Percentiles rank a stretch among this genome's conserved stretches.
Evolutionary conservation across 2,888 invertebrate species (phyloP).

Genomic region (Hydraecia micacea): DNA sequence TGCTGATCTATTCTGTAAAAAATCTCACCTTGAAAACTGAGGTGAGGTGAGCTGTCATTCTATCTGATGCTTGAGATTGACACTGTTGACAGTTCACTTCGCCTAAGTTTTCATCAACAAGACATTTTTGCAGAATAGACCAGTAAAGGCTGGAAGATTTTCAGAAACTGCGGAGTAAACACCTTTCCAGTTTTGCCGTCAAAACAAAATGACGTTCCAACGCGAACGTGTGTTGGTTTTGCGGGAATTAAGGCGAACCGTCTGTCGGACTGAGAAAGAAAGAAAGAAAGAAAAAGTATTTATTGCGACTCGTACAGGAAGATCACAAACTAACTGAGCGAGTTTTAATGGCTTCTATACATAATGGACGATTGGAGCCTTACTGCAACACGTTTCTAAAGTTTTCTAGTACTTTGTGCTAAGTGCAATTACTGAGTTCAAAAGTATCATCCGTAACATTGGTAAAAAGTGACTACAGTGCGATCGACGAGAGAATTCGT

Average conservation of each 20-base stretch:
- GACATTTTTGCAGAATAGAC: not conserved
- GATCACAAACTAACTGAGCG: slow-evolving; percentile 10
- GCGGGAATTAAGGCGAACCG: slow-evolving; percentile 24
- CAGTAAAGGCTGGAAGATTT: not conserved
- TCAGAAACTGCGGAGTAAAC: no score
- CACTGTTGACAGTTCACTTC: not conserved
- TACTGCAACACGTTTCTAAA: slow-evolving; percentile 1
- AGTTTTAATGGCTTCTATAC: slow-evolving; percentile 55
- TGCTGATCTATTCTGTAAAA: no score
- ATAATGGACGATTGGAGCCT: slow-evolving; percentile 28
- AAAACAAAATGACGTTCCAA: slow-evolving; percentile 1
- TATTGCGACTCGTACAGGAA: no score
- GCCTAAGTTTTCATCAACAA: not conserved
- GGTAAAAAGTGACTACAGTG: not conserved
- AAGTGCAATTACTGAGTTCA: not conserved
- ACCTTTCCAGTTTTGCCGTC: not conserved
- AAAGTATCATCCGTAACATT: not conserved
- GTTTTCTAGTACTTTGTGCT: not conserved
- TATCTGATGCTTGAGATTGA: not conserved
- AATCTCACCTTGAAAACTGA: no score
- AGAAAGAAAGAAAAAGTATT: no score
- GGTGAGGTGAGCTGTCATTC: no score
- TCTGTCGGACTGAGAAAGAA: not conserved
- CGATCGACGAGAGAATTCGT: no score
- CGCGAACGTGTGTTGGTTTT: slow-evolving; percentile 40